phyloP scores from a whole-genome alignment of 2,797 vertebrate genomes.

The Triplophysa bombifrons region DNA sequence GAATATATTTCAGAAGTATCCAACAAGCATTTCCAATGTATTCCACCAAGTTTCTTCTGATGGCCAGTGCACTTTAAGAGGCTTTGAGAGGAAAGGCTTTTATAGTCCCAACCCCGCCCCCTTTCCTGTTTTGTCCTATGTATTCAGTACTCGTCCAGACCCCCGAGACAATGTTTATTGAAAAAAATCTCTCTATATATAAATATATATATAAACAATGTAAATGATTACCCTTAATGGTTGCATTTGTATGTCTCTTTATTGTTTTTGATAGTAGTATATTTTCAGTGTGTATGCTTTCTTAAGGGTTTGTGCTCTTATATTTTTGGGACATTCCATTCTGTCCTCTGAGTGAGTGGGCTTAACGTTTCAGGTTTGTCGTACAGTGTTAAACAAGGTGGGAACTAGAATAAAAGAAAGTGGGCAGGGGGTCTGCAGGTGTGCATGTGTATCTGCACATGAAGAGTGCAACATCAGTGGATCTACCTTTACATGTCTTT shows the following conservation, averaged over 20 bases:
- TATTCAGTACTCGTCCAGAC: conserved; percentile 40
- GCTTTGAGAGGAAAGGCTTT: conserved; percentile 49
- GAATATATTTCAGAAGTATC: conserved; percentile 1
- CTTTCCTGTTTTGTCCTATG: conserved; percentile 16
- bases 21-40: conserved; percentile 54
- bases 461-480: conserved; percentile 39
- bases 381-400: conserved; percentile 45
- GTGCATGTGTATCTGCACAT: conserved; percentile 8
- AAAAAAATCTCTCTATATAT: conserved; percentile 46
- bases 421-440: conserved; percentile 1
- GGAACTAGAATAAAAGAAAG: background rate
- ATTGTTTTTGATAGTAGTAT: conserved; percentile 54
- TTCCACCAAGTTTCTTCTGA: conserved; percentile 51
- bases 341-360: conserved; percentile 39
- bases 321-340: conserved; percentile 67
- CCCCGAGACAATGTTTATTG: conserved; percentile 49
- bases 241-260: conserved; percentile 50
- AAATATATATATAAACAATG: conserved; percentile 48
- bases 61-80: conserved; percentile 61
- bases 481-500: conserved; percentile 32
- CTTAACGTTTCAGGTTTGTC: conserved; percentile 39
- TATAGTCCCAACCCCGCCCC: conserved; percentile 24
- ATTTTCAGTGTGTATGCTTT: conserved; percentile 62
- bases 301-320: conserved; percentile 52
- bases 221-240: conserved; percentile 49